A percentile compares a stretch with the other conserved stretches of the same genome.
These are phyloP conservation scores for Sciurus niger DNA, from an alignment of 2,113 vertebrate genomes.

Conservation along the genomic window DNA sequence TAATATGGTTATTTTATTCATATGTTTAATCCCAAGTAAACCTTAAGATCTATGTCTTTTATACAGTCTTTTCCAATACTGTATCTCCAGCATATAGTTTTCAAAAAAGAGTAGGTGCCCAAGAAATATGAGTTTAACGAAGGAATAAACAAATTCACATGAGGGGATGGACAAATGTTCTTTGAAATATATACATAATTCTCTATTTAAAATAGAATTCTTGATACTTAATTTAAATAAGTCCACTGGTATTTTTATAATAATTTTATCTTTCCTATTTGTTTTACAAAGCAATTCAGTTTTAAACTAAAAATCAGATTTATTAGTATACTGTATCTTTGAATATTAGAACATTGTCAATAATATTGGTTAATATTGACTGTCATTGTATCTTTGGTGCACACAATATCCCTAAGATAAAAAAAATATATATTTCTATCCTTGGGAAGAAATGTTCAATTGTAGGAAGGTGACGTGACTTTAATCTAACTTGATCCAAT, in stretches of 20 bases:
- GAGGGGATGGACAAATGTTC: too few species aligned
- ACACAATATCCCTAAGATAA: background rate
- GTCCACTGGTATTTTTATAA: background rate
- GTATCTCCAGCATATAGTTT: background rate
- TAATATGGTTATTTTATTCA: background rate
- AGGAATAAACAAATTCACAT: background rate
- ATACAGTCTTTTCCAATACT: background rate
- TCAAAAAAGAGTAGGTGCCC: background rate
- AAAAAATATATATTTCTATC: background rate
- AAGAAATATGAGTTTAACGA: conserved; percentile 22
- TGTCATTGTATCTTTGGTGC: background rate
- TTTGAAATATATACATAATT: background rate
- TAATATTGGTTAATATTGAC: background rate
- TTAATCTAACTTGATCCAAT: background rate
- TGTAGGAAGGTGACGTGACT: background rate
- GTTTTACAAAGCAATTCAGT: conserved; percentile 9
- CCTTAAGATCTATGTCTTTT: background rate
- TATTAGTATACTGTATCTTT: background rate
- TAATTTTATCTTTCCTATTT: background rate
- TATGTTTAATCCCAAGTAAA: background rate
- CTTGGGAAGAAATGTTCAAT: background rate
- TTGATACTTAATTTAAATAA: background rate
- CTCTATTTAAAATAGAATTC: background rate
- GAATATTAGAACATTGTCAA: background rate
- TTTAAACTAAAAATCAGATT: conserved; percentile 16